Percentiles rank a stretch among this genome's conserved stretches.
Conservation (phyloP, 2,888 invertebrate genomes). For the Hyposoter dolosus region DNA sequence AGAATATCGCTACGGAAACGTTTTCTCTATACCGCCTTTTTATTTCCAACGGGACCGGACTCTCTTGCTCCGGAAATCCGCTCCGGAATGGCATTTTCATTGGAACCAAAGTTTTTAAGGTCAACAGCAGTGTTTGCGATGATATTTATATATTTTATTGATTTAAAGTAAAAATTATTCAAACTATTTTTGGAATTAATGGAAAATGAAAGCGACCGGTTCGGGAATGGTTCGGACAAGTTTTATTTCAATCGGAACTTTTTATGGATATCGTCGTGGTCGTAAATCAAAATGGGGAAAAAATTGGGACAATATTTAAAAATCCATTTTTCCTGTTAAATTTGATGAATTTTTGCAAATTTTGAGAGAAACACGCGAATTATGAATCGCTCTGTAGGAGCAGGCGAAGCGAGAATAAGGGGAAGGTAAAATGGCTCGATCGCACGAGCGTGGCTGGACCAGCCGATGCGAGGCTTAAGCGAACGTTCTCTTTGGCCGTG, state of each 20-base stretch:
- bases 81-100: slow-evolving; percentile 17
- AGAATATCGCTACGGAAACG: slow-evolving; percentile 47
- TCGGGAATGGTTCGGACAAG: background rate
- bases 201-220: background rate
- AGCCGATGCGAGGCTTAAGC: slow-evolving; percentile 49
- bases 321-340: background rate
- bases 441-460: slow-evolving; percentile 67
- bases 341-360: background rate
- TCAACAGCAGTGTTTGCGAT: slow-evolving; percentile 18
- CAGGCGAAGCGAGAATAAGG: slow-evolving; percentile 26
- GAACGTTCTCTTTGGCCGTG: slow-evolving; percentile 44
- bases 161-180: background rate
- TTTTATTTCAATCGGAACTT: background rate
- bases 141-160: background rate
- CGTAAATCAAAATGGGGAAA: background rate
- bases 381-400: slow-evolving; percentile 56
- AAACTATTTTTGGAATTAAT: background rate
- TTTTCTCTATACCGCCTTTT: slow-evolving; percentile 33
- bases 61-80: slow-evolving; percentile 20
- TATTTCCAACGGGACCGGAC: slow-evolving; percentile 26
- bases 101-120: slow-evolving; percentile 9
- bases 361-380: background rate
- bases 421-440: slow-evolving; percentile 58
- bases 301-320: no score
- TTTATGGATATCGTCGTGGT: background rate